These are phyloP conservation scores for Astur gentilis DNA, from an alignment of 2,113 vertebrate species.

Conservation along the genomic window DNA sequence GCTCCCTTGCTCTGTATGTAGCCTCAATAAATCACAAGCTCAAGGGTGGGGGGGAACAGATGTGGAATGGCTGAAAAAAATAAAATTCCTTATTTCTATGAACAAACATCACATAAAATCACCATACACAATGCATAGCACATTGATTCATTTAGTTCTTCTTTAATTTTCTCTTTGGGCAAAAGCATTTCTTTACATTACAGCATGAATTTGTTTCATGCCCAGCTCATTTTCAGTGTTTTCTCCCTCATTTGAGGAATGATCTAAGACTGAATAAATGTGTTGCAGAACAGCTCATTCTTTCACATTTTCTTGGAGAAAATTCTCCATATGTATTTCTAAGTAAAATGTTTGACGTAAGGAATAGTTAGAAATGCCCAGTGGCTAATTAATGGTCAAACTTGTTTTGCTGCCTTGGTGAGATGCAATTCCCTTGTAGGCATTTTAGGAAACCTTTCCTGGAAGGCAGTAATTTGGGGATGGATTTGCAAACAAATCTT, in stretches of 20 bases:
- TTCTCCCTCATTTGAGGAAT: slow-evolving; percentile 62
- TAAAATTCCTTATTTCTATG: slow-evolving; percentile 51
- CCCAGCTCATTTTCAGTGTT: slow-evolving; percentile 75
- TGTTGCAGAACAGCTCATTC: not conserved
- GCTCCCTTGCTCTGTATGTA: slow-evolving; percentile 13
- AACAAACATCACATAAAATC: slow-evolving; percentile 76
- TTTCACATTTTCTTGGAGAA: slow-evolving; percentile 15
- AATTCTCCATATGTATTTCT: slow-evolving; percentile 4
- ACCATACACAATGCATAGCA: slow-evolving; percentile 71
- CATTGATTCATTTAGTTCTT: slow-evolving; percentile 77
- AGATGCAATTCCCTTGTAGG: not conserved
- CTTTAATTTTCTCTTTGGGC: slow-evolving; percentile 74
- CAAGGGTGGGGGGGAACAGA: slow-evolving; percentile 46
- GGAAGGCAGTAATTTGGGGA: not conserved
- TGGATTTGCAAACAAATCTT: not conserved
- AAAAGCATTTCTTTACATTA: slow-evolving; percentile 78
- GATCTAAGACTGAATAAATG: slow-evolving; percentile 12
- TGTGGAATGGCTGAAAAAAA: slow-evolving; percentile 67
- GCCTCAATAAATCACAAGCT: not conserved
- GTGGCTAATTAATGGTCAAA: not conserved
- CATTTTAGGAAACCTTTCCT: not conserved
- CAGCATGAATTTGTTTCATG: slow-evolving; percentile 79
- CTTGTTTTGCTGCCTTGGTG: not conserved
- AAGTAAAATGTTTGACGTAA: not conserved
- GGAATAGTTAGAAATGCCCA: not conserved